Percentiles rank a stretch among this genome's conserved stretches.
Conservation (phyloP, 1,140 invertebrate species). For the Sipha flava region DNA sequence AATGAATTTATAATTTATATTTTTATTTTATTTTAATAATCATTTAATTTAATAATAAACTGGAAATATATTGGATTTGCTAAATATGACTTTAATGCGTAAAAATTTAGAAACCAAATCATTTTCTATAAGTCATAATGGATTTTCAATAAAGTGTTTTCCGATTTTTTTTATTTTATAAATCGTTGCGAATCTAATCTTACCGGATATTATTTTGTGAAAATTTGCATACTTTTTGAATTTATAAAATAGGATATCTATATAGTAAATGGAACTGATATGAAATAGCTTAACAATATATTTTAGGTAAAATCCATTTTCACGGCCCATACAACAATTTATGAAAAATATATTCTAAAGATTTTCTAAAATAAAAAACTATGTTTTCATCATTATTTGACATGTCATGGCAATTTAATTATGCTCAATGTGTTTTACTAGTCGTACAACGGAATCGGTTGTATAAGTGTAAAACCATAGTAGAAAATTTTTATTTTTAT, state of each 20-base stretch:
- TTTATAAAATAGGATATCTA: too few species aligned
- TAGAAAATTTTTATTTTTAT: not conserved
- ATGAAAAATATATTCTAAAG: not conserved
- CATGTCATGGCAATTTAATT: not conserved
- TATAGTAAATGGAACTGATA: too few species aligned
- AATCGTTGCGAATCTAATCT: not conserved
- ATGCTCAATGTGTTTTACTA: not conserved
- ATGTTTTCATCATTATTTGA: not conserved
- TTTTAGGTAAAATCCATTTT: not conserved
- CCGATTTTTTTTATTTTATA: not conserved
- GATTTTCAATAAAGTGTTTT: not conserved
- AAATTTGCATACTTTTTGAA: not conserved
- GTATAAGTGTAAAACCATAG: not conserved
- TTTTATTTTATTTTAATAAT: too few species aligned
- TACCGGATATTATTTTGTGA: not conserved
- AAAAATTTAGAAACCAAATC: not conserved
- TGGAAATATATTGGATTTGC: too few species aligned
- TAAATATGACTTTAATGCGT: not conserved
- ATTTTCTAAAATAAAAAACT: not conserved
- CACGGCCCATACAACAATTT: not conserved
- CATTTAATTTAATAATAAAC: too few species aligned
- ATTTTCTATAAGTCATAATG: not conserved
- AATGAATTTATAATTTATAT: too few species aligned
- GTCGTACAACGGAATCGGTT: not conserved
- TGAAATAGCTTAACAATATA: too few species aligned